phyloP scores from a whole-genome alignment of 2,888 invertebrate genomes.

The Marasmarcha lunaedactyla region DNA sequence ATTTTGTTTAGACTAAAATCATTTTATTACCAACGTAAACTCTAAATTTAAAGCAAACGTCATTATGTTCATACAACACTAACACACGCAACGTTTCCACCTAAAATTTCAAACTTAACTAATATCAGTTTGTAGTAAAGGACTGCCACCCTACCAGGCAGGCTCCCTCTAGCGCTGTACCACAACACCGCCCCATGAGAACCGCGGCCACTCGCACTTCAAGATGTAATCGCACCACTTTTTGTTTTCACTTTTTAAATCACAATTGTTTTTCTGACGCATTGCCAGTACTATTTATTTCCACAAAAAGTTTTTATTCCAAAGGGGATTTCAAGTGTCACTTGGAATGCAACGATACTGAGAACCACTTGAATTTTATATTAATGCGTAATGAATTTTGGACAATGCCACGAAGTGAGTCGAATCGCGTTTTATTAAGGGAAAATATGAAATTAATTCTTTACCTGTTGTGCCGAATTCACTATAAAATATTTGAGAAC shows the following conservation, averaged over 20 bases:
- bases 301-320: slow-evolving; percentile 27
- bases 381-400: slow-evolving; percentile 14
- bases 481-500: no score
- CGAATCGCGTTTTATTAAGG: no score
- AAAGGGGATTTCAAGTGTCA: slow-evolving; percentile 40
- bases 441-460: no score
- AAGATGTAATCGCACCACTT: slow-evolving; percentile 66
- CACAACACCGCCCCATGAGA: slow-evolving; percentile 68
- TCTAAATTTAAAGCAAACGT: no score
- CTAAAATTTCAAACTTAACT: no score
- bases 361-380: slow-evolving; percentile 29
- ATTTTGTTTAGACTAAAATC: no score
- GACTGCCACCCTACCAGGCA: slow-evolving; percentile 24
- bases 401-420: no score
- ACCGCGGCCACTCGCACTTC: slow-evolving; percentile 46
- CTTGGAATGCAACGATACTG: slow-evolving; percentile 51
- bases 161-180: slow-evolving; percentile 61
- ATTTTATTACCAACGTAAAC: no score
- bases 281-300: slow-evolving; percentile 34
- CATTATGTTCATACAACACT: no score
- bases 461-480: no score
- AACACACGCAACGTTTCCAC: no score
- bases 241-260: slow-evolving; percentile 47
- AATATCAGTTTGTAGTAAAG: no score
- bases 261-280: slow-evolving; percentile 46